These are phyloP conservation scores for Loriculus beryllinus DNA, from an alignment of 2,797 vertebrate genomes.

Conservation along the genomic window DNA sequence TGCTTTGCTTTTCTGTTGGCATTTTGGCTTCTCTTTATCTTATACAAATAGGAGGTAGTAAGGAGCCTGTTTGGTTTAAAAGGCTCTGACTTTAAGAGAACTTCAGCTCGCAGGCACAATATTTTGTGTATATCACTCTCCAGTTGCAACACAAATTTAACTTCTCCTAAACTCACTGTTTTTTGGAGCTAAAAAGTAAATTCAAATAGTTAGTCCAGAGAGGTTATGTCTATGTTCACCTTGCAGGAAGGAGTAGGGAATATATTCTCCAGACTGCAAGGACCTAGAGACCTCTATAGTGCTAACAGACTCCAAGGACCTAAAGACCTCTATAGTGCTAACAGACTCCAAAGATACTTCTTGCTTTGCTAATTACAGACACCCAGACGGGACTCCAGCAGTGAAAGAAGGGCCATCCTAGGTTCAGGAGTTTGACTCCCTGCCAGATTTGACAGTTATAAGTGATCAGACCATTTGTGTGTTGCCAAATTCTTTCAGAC, in stretches of 20 bases:
- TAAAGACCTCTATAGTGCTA: not conserved
- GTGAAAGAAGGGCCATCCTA: not conserved
- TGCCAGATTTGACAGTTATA: not conserved
- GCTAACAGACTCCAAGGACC: not conserved
- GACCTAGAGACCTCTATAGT: not conserved
- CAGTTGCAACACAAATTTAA: not conserved
- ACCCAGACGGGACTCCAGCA: fast-evolving
- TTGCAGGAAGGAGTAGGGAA: not conserved
- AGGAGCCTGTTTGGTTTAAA: not conserved
- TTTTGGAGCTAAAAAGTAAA: not conserved
- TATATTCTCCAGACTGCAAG: not conserved
- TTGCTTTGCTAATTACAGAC: not conserved
- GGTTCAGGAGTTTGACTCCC: not conserved
- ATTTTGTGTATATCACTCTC: not conserved
- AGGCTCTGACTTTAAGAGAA: not conserved
- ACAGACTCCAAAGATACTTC: not conserved
- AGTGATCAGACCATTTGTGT: not conserved
- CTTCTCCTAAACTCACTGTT: not conserved
- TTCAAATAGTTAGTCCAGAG: not conserved
- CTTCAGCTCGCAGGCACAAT: fast-evolving
- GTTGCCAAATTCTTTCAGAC: not conserved
- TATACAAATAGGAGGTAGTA: not conserved
- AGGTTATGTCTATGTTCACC: not conserved
- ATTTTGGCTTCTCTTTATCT: not conserved
- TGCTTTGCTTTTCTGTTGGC: not conserved